Percentiles rank a stretch among this genome's conserved stretches.
Evolutionary conservation across 2,113 vertebrate species (phyloP).

Genomic region (Morphnarchus princeps): DNA sequence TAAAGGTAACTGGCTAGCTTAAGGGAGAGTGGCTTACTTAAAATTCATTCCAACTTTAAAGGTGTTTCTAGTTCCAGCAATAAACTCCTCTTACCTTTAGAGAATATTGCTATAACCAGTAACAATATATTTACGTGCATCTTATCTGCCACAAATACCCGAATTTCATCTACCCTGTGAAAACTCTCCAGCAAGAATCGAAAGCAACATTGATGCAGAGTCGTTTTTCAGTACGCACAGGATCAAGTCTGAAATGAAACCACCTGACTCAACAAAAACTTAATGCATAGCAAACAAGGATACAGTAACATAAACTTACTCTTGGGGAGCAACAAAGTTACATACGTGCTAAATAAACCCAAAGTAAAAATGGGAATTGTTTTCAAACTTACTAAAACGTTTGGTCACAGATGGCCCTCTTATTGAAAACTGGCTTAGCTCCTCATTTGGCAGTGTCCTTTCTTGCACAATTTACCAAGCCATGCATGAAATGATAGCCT

Average conservation of each 20-base stretch:
- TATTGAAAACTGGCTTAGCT: slow-evolving; percentile 60
- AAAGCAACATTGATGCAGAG: background rate
- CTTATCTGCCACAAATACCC: background rate
- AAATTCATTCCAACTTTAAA: background rate
- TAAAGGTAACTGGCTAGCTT: background rate
- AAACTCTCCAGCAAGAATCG: background rate
- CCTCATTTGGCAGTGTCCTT: slow-evolving; percentile 62
- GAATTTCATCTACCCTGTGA: background rate
- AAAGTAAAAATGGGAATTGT: background rate
- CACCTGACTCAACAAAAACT: background rate
- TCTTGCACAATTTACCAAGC: slow-evolving; percentile 65
- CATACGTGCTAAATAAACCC: background rate
- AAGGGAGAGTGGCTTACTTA: background rate
- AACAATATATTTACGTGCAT: background rate
- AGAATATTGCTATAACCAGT: background rate
- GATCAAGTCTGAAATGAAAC: background rate
- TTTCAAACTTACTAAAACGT: slow-evolving; percentile 37
- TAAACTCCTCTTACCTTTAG: background rate
- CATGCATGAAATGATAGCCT: slow-evolving; percentile 63
- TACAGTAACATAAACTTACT: background rate
- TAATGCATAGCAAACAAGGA: background rate
- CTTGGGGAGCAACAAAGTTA: background rate
- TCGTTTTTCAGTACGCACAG: background rate
- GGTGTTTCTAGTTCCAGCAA: background rate
- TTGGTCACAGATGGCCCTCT: slow-evolving; percentile 72